Percentiles rank a stretch among this genome's conserved stretches.
Evolutionary conservation across 2,113 vertebrate species (phyloP).

Genomic region (Sciurus niger): DNA sequence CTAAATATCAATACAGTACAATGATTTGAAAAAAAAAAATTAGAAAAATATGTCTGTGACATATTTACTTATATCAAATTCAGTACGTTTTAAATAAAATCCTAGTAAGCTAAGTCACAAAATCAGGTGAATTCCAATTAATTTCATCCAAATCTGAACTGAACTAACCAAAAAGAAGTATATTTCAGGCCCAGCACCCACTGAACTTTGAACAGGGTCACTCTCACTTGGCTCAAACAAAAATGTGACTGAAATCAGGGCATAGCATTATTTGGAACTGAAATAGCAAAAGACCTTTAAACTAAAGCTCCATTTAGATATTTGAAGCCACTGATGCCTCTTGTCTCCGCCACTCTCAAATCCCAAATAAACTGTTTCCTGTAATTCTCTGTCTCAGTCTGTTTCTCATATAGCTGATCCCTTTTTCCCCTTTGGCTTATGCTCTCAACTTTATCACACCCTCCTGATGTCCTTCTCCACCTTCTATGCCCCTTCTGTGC

Average conservation of each 20-base stretch:
- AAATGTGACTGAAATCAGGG: background rate
- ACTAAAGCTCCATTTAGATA: background rate
- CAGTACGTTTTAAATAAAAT: constrained; percentile 19
- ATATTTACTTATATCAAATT: background rate
- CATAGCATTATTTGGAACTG: background rate
- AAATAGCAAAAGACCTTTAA: background rate
- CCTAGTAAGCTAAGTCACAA: background rate
- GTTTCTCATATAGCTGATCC: too few relatives aligned
- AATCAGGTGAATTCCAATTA: background rate
- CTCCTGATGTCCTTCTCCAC: background rate
- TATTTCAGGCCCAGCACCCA: background rate
- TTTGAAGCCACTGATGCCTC: background rate
- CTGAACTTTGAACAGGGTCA: background rate
- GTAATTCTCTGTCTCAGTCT: background rate
- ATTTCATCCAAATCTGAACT: background rate
- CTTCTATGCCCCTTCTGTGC: background rate
- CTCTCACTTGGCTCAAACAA: background rate
- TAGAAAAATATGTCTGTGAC: background rate
- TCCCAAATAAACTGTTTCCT: background rate
- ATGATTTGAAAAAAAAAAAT: background rate
- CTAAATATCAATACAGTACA: background rate
- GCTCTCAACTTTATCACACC: background rate
- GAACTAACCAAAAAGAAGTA: background rate
- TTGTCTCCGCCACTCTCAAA: background rate
- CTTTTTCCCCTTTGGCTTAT: background rate